Conservation (phyloP, 2,113 vertebrate genomes). For the Emydura subglobosa region DNA sequence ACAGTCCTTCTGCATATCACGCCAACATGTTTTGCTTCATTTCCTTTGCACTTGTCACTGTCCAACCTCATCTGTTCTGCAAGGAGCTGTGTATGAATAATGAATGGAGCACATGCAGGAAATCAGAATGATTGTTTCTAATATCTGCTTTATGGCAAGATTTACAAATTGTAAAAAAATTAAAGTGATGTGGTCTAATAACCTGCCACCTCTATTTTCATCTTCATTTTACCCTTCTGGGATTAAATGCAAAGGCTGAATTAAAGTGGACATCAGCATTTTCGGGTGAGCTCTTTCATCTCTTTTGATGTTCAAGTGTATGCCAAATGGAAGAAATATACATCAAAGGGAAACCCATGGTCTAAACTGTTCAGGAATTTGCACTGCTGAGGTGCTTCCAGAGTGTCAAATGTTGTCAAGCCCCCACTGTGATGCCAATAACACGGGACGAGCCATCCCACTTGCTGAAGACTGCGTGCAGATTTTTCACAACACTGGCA, state of each 20-base stretch:
- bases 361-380: neutral
- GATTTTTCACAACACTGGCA: neutral
- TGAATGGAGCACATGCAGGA: slow-evolving; percentile 11
- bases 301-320: neutral
- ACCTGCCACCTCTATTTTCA: neutral
- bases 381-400: neutral
- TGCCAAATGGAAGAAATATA: neutral
- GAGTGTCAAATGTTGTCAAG: neutral
- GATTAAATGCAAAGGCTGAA: slow-evolving; percentile 1
- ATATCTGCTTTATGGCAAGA: slow-evolving; percentile 3
- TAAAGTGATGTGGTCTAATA: neutral
- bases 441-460: neutral
- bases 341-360: neutral
- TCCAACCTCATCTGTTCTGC: neutral
- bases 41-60: slow-evolving; percentile 8
- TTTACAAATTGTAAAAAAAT: slow-evolving; percentile 33
- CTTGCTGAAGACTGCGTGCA: neutral
- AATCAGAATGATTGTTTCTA: slow-evolving; percentile 44
- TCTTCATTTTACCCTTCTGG: neutral
- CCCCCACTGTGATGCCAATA: neutral
- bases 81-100: slow-evolving; percentile 34
- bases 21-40: neutral
- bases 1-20: neutral
- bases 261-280: slow-evolving; percentile 3
- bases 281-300: neutral